Conservation (phyloP, 2,888 invertebrate genomes). For the Antheraea yamamai region DNA sequence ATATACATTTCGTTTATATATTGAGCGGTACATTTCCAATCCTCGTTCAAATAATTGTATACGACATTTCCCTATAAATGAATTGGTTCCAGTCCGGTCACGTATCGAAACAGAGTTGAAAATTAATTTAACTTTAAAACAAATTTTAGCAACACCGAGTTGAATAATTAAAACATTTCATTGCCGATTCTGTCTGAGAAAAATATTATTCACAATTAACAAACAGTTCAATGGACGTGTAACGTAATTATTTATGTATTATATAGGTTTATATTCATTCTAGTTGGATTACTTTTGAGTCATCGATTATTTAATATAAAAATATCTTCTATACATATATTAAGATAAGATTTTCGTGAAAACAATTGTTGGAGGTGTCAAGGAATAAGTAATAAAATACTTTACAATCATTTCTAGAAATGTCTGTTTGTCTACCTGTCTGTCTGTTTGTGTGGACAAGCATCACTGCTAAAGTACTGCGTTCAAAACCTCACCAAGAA, state of each 20-base stretch:
- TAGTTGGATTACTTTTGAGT: too few relatives aligned
- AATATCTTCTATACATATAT: too few relatives aligned
- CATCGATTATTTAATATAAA: too few relatives aligned
- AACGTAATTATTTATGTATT: background rate
- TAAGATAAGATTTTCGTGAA: too few relatives aligned
- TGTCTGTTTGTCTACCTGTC: too few relatives aligned
- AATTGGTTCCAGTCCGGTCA: slow-evolving; percentile 7
- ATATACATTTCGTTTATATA: background rate
- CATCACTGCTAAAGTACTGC: too few relatives aligned
- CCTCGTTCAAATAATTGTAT: background rate
- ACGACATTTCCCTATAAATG: background rate
- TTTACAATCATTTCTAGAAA: too few relatives aligned
- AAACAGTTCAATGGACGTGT: background rate
- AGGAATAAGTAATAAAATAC: too few relatives aligned
- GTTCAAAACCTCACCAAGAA: too few relatives aligned
- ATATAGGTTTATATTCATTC: background rate
- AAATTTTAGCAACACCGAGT: background rate
- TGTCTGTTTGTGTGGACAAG: too few relatives aligned
- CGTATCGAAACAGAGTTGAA: background rate
- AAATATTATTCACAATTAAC: background rate
- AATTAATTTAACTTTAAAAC: slow-evolving; percentile 2
- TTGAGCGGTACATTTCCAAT: background rate
- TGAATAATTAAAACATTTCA: background rate
- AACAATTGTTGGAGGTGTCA: too few relatives aligned
- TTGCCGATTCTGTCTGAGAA: background rate